phyloP scores from a whole-genome alignment of 2,888 invertebrate genomes.

The Coelogynopora nodosa region DNA sequence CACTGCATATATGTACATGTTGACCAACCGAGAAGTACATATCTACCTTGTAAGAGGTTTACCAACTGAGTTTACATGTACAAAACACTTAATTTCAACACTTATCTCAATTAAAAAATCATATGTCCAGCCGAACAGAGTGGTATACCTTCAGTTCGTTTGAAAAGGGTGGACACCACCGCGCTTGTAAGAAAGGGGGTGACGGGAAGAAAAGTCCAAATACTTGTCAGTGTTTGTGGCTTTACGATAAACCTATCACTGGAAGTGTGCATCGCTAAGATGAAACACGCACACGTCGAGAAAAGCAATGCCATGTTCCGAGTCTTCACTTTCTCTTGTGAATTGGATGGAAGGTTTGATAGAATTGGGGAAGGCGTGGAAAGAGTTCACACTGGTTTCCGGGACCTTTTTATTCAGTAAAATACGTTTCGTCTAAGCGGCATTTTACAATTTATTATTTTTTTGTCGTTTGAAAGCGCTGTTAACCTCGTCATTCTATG shows the following conservation, averaged over 20 bases:
- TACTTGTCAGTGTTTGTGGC: background rate
- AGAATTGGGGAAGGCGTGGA: conserved; percentile 1
- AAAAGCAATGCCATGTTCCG: conserved; percentile 7
- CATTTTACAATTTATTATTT: too few species aligned
- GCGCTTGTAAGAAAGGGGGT: background rate
- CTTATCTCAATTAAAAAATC: too few species aligned
- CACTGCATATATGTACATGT: too few species aligned
- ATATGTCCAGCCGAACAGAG: too few species aligned
- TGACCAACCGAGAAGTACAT: too few species aligned
- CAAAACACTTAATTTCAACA: too few species aligned
- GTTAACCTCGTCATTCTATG: too few species aligned
- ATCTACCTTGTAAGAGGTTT: too few species aligned
- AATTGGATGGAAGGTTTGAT: conserved; percentile 25
- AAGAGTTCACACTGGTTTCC: conserved; percentile 3
- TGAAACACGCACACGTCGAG: background rate
- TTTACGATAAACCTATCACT: background rate
- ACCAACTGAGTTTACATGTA: too few species aligned
- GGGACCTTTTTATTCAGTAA: too few species aligned
- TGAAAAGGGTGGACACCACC: conserved; percentile 27
- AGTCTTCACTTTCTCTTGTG: background rate
- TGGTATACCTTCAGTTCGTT: background rate
- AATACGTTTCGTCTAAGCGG: too few species aligned
- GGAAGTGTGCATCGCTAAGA: background rate
- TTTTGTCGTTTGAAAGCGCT: too few species aligned
- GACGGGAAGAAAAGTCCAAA: background rate